Base-by-base conservation (phyloP, 2,797 vertebrate genomes). In the Xenentodon cancila region DNA sequence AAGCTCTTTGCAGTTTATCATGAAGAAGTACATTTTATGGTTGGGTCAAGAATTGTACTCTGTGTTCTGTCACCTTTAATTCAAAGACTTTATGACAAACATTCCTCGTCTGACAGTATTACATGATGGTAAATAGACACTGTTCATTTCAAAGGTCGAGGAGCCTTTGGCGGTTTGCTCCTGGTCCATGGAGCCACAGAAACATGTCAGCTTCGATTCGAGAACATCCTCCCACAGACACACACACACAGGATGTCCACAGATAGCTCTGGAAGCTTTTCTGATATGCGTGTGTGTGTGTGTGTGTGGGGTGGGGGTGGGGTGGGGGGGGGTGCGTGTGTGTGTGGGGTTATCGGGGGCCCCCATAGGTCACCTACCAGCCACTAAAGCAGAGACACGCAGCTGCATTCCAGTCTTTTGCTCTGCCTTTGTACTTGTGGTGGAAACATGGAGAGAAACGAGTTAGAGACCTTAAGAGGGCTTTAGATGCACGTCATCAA, bases 241-340 rank as follows among this genome's bases (percentile, higher is more conserved):
- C 32, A 63, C 64, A 19, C 52, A 60, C 60, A 49, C 67, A 58
- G 19, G 21, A 65, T 25, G 59, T 21, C n/a, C 53, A 51, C 42
- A 48, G 56, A 21, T 25, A 48, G 7, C 67, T 85, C 74, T 84
- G 59, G 80, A 86, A 85, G 80, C 74, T 62, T 80, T 75, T 84
- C 52, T 82, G 68, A 51, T 63, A n/a, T n/a, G n/a, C n/a, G n/a
- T n/a, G n/a, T n/a, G n/a, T n/a, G n/a, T n/a, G n/a, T n/a, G n/a
- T n/a, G 51, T 59, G 59, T 76, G 64, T 60, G 49, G 18, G 32
- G 48, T 56, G 19, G 59, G 37, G 46, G 46, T 66, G 74, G 32
- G 64, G 64, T 60, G 49, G 18, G 32, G 48, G 19, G 59, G 37
- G 46, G 46, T 66, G 74, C 27, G 64, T n/a, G 25, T 5, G 25